Base-by-base conservation (phyloP, 1,140 invertebrate species). In the Proctacanthus coquilletti region DNA sequence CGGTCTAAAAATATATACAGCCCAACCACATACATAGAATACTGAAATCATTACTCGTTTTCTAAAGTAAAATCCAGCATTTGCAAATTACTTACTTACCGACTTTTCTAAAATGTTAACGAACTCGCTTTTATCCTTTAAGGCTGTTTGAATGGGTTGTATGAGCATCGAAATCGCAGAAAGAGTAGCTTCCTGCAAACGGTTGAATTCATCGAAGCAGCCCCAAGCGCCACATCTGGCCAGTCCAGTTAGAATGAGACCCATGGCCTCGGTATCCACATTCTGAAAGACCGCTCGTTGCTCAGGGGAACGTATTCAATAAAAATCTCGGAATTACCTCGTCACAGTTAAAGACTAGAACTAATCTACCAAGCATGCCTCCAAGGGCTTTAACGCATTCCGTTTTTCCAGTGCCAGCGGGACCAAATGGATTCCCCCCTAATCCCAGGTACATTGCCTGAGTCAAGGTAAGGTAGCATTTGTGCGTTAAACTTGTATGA, bases 361-460 rank as follows among this genome's bases (percentile, higher is more conserved):
- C 93, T 45, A 94, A 76, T 38, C 93, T 67, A 0, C 92, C 94
- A 46, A 97, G 69, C 40, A 94, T 69, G 9, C 75, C 71, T 11
- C 89, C 93, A 1, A 97, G 62, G 11, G 92, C 88, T 69, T 98
- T 98, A 0, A 98, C 89, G 23, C 89, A 93, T 62, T 97, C 92
- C 5, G 93, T 97, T 69, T 98, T 97, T 1, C 93, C 94, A 1
- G 93, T 98, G 39, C 93, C 93, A 43, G 92, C 91, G 13, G 92
- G 91, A n/a, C 95, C 96, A 55, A 96, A 98, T 0, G 95, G 95
- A 69, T 98, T 98, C 9, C 94, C 95, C 39, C 95, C 93, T 33
- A 98, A 69, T 4, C 95, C 95, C 61, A 98, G 77, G 52, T 84
- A 76, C 75, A 98, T 82, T 4, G 88, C 87, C 71, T 97, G 92